A percentile compares a stretch with the other conserved stretches of the same genome.
Evolutionary conservation across 2,888 invertebrate genomes (phyloP).

Genomic region (Ashinkailepas kermadecensis): DNA sequence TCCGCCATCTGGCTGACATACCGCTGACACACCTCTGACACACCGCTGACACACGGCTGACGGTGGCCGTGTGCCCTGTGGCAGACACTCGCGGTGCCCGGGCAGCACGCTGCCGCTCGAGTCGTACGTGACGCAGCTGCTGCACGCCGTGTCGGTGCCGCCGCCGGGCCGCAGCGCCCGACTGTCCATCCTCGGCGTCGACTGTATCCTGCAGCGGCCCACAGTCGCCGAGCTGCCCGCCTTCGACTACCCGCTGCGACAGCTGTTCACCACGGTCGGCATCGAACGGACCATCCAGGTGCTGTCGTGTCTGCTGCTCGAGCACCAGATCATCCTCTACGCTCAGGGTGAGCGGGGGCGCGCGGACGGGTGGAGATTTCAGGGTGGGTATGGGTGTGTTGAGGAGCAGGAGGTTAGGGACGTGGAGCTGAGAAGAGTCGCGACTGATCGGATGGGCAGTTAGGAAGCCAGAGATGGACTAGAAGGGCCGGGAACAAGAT

Average conservation of each 20-base stretch:
- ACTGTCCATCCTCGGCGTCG: constrained; percentile 48
- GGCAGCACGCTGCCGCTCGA: constrained; percentile 51
- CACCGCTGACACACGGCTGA: too few species aligned
- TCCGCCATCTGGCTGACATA: too few species aligned
- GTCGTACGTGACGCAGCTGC: constrained; percentile 61
- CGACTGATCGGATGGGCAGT: too few species aligned
- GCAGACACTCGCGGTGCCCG: constrained; percentile 38
- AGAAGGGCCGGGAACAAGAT: too few species aligned
- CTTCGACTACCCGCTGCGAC: constrained; percentile 82
- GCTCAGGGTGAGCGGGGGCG: constrained; percentile 63
- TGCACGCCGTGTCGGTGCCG: constrained; percentile 89
- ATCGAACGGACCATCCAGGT: constrained; percentile 87
- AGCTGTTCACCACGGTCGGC: constrained; percentile 80
- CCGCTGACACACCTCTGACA: too few species aligned
- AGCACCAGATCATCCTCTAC: constrained; percentile 91
- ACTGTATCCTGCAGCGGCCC: constrained; percentile 54
- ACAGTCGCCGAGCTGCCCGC: constrained; percentile 79
- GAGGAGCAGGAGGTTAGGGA: too few species aligned
- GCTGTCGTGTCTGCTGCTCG: constrained; percentile 88
- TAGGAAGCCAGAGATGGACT: too few species aligned
- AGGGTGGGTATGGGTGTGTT: too few species aligned
- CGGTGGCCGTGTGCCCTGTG: neutral
- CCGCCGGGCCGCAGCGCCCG: constrained; percentile 76
- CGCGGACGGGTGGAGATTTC: too few species aligned
- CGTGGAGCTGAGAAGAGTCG: too few species aligned